phyloP scores from a whole-genome alignment of 2,888 invertebrate genomes.

The Penaeus monodon region DNA sequence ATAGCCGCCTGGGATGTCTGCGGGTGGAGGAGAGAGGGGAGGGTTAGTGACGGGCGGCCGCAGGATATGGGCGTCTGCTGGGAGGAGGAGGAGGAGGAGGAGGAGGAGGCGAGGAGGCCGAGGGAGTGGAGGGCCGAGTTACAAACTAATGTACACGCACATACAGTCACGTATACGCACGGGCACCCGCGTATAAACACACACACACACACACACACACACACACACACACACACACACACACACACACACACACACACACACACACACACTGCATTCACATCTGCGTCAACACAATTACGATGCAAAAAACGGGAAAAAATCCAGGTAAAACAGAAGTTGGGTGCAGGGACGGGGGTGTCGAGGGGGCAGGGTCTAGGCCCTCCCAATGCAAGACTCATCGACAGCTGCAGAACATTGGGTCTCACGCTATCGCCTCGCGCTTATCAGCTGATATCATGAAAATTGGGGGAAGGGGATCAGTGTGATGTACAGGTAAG shows the following conservation, averaged over 20 bases:
- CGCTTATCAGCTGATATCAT: no score
- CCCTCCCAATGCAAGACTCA: no score
- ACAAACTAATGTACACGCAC: slow-evolving; percentile 8
- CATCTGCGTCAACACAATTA: background rate
- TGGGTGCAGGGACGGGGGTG: no score
- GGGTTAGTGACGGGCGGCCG: background rate
- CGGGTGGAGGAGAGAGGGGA: background rate
- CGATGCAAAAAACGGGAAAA: no score
- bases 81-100: background rate
- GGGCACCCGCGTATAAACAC: background rate
- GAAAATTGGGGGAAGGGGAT: no score
- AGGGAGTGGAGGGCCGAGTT: background rate
- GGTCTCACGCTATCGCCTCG: no score
- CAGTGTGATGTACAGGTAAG: no score
- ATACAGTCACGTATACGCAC: background rate
- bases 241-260: slow-evolving; percentile 9
- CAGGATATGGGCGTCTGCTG: background rate
- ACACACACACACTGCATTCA: background rate
- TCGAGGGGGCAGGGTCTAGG: no score
- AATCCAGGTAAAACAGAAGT: no score
- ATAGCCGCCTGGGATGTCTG: slow-evolving; percentile 63
- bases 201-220: background rate
- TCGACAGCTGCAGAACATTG: no score
- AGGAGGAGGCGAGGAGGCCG: background rate
- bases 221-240: background rate